Evolutionary conservation across 2,113 vertebrate genomes (phyloP), one percentile per base, ranked within the genome.

Genomic region (Chionomys nivalis): DNA sequence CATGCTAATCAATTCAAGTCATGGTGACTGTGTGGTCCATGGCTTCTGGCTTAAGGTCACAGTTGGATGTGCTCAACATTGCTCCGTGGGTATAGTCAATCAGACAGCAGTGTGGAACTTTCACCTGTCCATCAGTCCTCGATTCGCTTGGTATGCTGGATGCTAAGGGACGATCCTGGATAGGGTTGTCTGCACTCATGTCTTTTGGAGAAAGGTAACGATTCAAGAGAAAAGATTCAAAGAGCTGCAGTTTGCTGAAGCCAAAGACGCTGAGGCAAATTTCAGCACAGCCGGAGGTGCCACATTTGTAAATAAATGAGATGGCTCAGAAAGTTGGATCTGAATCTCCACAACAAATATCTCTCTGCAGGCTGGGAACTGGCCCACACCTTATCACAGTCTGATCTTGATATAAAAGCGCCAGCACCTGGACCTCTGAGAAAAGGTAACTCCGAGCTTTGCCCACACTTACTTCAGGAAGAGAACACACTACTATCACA

Each of bases 391-490:
- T 65, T 28, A 6, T 13, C 0, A 5, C 0, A 4, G 10, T 6
- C 33, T 33, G 21, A 16, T 24, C 81, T 87, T 21, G 11, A 36
- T n/a, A 33, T 65, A 72, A 1, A 42, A 86, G 44, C 9, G 0
- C 36, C 19, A 19, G 73, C 33, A 14, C 33, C 7, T 36, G 39
- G 89, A 39, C 28, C 58, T 36, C 58, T 52, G 89, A 58, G 31
- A 49, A 73, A 94, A n/a, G 52, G 44, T 31, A 2, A 11, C 33
- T 11, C 21, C 31, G 6, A 55, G 0, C 5, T 19, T 44, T 12
- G 52, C 0, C 14, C 58, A 6, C 1, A 4, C 24, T 21, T 21
- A 4, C 0, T 0, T 3, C 65, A n/a, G 28, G 23, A 5, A 44
- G 12, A 11, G 1, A 5, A 47, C 5, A 44, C 36, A 0, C 28